Percentiles rank a stretch among this genome's conserved stretches.
phyloP scores from a whole-genome alignment of 2,113 vertebrate genomes.

The Excalfactoria chinensis region DNA sequence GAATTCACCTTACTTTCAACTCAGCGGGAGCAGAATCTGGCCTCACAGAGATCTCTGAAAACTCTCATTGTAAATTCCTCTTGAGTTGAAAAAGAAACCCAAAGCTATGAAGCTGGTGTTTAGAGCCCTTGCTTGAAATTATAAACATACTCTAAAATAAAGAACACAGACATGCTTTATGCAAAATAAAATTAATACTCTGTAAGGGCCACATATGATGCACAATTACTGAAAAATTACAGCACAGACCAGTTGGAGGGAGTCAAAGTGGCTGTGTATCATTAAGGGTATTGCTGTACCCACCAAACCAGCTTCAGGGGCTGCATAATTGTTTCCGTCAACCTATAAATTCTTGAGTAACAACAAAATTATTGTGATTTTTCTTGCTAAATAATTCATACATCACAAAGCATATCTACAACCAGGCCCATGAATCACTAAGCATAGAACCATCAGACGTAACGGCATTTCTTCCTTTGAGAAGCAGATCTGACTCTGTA shows the following conservation, averaged over 20 bases:
- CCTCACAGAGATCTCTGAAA: background rate
- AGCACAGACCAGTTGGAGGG: conserved; percentile 12
- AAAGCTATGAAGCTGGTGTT: background rate
- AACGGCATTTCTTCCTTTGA: conserved; percentile 69
- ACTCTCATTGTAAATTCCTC: background rate
- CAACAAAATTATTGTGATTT: conserved; percentile 86
- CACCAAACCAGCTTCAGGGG: conserved; percentile 83
- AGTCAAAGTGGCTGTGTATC: background rate
- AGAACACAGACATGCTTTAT: background rate
- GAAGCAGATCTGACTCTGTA: conserved; percentile 63
- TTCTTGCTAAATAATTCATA: conserved; percentile 91
- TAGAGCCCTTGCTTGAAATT: conserved; percentile 39
- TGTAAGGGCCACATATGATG: conserved; percentile 26
- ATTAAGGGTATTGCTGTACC: conserved; percentile 60
- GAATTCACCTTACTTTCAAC: background rate
- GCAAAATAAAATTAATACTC: conserved; percentile 25
- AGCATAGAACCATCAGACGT: conserved; percentile 66
- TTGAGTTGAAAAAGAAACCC: background rate
- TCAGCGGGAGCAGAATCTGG: background rate
- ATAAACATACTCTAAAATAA: background rate
- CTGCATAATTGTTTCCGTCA: conserved; percentile 91
- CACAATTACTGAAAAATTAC: conserved; percentile 38
- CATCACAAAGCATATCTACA: conserved; percentile 73
- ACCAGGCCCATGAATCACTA: conserved; percentile 80
- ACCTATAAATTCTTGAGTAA: conserved; percentile 91